Conservation (phyloP, 2,113 vertebrate genomes). For the Tinamus guttatus region DNA sequence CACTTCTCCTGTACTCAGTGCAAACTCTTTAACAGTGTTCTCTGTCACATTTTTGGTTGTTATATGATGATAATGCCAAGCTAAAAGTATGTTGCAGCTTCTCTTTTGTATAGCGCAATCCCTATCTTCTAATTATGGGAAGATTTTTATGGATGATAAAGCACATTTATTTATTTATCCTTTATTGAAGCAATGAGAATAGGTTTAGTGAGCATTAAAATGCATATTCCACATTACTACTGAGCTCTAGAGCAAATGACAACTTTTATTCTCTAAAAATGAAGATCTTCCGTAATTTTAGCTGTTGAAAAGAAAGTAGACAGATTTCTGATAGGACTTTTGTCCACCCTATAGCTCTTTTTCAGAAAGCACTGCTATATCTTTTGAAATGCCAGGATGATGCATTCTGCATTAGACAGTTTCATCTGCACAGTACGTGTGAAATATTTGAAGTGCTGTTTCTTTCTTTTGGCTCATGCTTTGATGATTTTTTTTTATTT, state of each 20-base stretch:
- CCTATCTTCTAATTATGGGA: not conserved
- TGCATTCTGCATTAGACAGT: not conserved
- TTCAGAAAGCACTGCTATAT: not conserved
- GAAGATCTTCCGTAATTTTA: not conserved
- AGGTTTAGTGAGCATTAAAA: not conserved
- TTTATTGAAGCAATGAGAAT: not conserved
- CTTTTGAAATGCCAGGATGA: not conserved
- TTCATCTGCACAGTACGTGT: not conserved
- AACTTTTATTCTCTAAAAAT: not conserved
- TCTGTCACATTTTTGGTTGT: not conserved
- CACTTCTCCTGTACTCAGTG: not conserved
- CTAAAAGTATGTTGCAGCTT: not conserved
- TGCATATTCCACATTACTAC: not conserved
- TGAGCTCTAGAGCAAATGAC: not conserved
- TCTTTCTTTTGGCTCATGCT: not conserved
- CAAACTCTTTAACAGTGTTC: not conserved
- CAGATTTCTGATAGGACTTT: not conserved
- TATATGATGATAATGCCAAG: not conserved
- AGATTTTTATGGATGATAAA: not conserved
- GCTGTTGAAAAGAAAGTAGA: not conserved
- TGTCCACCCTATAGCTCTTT: not conserved
- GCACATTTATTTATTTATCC: not conserved
- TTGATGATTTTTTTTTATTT: not conserved
- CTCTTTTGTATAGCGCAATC: not conserved
- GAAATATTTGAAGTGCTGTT: not conserved